Evolutionary conservation across 1,140 invertebrate species (phyloP), one percentile per base, ranked within the genome.

Genomic region (Drosophila nannoptera): DNA sequence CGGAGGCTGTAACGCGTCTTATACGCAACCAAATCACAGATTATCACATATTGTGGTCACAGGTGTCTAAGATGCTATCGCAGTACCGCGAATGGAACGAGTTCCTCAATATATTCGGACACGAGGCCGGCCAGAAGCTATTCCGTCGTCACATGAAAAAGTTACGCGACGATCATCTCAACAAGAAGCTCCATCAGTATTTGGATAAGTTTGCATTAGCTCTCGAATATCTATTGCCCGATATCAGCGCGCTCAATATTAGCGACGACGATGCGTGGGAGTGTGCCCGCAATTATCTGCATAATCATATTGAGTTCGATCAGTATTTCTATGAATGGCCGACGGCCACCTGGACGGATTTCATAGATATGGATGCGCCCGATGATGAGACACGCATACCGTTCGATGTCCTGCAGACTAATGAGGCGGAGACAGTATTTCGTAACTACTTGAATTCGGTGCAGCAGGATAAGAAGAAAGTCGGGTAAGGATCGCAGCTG

Each of bases 401-500:
- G 3, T 97, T 96, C 87, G 96, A 97, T 88, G 94, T 98, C 52
- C 90, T 98, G 8, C 95, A 97, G 77, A 96, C 96, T 4, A 93
- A 94, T 46, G 97, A 98, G 88, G 97, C 97, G 9, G 96, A 98
- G 90, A 94, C 93, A 0, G 95, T 97, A 7, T 99, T 97, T 90
- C 95, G 95, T 87, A 97, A 96, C 83, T 97, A 97, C 90, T 92
- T 97, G 29, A 96, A 97, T 88, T 94, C 95, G 52, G 92, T 98
- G 31, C 96, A 98, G 87, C 95, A 96, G 87, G 96, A 97, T 88
- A 94, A 97, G 81, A 94, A 95, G 87, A 94, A 95, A 90, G 92
- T 95, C 83, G 96, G 98, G 96, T 98, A 91, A 93, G 95, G 11
- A 62, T 33, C 4, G 32, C 22, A 22, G 22, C 22, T 22, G 3